Conservation (phyloP, 2,797 vertebrate species). For the Astyanax mexicanus region DNA sequence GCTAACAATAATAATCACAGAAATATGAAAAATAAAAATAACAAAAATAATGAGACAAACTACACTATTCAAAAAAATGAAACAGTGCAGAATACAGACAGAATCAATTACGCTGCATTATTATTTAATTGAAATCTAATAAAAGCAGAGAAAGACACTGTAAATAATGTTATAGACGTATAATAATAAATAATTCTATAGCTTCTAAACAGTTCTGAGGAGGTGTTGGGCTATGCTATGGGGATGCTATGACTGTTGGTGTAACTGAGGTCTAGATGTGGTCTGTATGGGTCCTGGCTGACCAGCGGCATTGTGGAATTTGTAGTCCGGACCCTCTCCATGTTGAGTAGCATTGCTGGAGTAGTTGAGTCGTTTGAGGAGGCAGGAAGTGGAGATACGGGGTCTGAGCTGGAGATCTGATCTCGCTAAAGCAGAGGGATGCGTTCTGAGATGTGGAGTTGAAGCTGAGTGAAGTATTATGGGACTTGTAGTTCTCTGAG, state of each 20-base stretch:
- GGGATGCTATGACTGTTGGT: neutral
- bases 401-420: no score
- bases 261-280: constrained; percentile 6
- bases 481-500: neutral
- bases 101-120: constrained; percentile 1
- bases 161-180: neutral
- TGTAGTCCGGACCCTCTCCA: constrained; percentile 23
- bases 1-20: neutral
- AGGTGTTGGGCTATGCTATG: constrained; percentile 32
- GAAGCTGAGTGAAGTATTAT: no score
- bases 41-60: neutral
- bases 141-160: neutral
- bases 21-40: neutral
- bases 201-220: constrained; percentile 7
- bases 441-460: no score
- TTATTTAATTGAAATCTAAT: neutral
- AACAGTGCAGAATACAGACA: neutral
- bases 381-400: neutral
- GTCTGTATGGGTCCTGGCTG: constrained; percentile 30
- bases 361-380: no score
- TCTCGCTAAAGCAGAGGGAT: no score
- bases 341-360: constrained; percentile 14
- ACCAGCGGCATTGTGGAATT: constrained; percentile 29
- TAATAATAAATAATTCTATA: neutral
- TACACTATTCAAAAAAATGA: no score